These are phyloP conservation scores for Bolinopsis microptera DNA, from an alignment of 37 sponge, comb jelly and placozoan species.

Conservation along the genomic window DNA sequence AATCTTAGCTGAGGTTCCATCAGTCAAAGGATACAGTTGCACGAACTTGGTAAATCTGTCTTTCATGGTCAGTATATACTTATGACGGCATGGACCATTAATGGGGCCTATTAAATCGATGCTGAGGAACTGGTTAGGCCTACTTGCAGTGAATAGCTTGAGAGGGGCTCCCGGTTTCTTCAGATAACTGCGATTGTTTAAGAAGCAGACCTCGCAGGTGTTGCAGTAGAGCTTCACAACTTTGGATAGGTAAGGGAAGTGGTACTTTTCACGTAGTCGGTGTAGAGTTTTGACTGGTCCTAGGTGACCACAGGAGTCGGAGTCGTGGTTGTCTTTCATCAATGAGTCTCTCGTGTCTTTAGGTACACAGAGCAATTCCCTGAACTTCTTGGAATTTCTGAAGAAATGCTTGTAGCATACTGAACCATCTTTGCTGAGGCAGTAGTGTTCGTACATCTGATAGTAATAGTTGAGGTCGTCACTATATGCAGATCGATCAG, in stretches of 20 bases:
- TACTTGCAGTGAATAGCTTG: neutral
- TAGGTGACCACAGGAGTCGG: neutral
- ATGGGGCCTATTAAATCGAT: neutral
- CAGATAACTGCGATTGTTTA: neutral
- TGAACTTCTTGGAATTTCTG: neutral
- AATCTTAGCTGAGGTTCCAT: neutral
- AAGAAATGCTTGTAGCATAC: neutral
- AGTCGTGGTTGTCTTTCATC: neutral
- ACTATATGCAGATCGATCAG: neutral
- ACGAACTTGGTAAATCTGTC: neutral
- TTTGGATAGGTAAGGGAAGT: neutral
- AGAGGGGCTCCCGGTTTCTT: conserved; percentile 5
- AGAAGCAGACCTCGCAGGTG: neutral
- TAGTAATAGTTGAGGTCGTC: neutral
- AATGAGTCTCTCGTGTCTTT: neutral
- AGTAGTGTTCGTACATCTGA: neutral
- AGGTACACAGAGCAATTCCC: neutral
- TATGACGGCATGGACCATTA: neutral
- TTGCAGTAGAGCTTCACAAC: neutral
- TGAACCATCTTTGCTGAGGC: neutral
- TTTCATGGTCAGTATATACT: conserved; percentile 6
- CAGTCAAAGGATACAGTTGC: neutral
- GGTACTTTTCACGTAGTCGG: neutral
- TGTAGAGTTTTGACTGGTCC: conserved; percentile 6
- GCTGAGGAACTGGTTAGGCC: neutral